Evolutionary conservation across 2,797 vertebrate species (phyloP).

Genomic region (Artibeus lituratus): DNA sequence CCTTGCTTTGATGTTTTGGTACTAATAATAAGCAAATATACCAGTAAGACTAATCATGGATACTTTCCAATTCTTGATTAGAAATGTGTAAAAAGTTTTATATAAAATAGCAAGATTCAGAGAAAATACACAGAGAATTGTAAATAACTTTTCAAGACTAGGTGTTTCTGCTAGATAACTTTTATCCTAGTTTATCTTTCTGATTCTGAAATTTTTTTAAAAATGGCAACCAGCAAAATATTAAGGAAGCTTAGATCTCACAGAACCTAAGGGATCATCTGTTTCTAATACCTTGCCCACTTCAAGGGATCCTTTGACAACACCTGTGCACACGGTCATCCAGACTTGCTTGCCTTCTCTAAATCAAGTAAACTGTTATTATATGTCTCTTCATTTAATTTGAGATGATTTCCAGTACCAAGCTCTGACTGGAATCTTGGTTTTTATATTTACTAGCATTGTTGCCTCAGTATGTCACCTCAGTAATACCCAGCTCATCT

Average conservation of each 20-base stretch:
- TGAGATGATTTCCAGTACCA: not conserved
- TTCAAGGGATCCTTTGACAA: not conserved
- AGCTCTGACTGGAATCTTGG: not conserved
- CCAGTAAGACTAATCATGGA: slow-evolving; percentile 30
- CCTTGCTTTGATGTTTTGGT: slow-evolving; percentile 35
- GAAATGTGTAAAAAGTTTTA: slow-evolving; percentile 63
- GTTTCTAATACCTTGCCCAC: not conserved
- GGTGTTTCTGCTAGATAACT: not conserved
- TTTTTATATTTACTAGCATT: not conserved
- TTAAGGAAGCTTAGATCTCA: not conserved
- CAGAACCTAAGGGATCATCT: not conserved
- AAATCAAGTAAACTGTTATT: not conserved
- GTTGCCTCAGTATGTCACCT: too few relatives aligned
- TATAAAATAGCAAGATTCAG: slow-evolving; percentile 55
- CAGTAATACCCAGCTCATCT: too few relatives aligned
- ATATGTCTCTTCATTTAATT: not conserved
- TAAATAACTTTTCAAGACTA: slow-evolving; percentile 21
- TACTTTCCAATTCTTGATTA: slow-evolving; percentile 61
- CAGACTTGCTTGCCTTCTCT: not conserved
- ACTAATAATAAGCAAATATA: slow-evolving; percentile 52
- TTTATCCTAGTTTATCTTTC: not conserved
- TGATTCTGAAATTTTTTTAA: not conserved
- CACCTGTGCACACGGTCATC: not conserved
- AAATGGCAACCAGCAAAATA: not conserved
- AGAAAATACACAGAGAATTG: slow-evolving; percentile 51